These are phyloP conservation scores for Germaria angustata DNA, from an alignment of 2,888 invertebrate species.

Conservation along the genomic window DNA sequence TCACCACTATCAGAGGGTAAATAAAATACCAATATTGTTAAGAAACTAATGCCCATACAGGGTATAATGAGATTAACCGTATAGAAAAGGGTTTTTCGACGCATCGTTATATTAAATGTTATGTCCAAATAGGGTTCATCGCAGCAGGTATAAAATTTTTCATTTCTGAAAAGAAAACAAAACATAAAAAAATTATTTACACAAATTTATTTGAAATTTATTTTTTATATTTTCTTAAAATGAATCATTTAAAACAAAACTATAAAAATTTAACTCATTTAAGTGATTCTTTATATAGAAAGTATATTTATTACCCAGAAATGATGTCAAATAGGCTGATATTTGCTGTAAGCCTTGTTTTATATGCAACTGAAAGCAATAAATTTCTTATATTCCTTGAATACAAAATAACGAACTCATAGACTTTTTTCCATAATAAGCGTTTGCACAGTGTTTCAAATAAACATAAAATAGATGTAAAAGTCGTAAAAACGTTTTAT, in stretches of 20 bases:
- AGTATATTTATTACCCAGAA: too few species aligned
- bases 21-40: slow-evolving; percentile 98
- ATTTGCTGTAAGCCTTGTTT: too few species aligned
- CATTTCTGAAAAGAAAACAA: slow-evolving; percentile 83
- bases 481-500: slow-evolving; percentile 5
- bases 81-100: slow-evolving; percentile 97
- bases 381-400: not conserved
- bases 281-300: too few species aligned
- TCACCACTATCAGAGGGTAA: slow-evolving; percentile 98
- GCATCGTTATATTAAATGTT: slow-evolving; percentile 98
- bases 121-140: slow-evolving; percentile 97
- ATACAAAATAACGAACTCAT: slow-evolving; percentile 10
- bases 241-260: too few species aligned
- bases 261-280: too few species aligned
- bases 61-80: slow-evolving; percentile 98
- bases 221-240: too few species aligned
- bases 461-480: slow-evolving; percentile 18
- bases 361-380: too few species aligned
- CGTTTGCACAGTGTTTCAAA: slow-evolving; percentile 22
- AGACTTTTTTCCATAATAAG: slow-evolving; percentile 17
- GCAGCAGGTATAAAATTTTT: slow-evolving; percentile 97
- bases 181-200: too few species aligned
- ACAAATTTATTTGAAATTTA: too few species aligned
- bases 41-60: slow-evolving; percentile 97
- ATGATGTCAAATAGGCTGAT: too few species aligned